Percentiles rank a stretch among this genome's conserved stretches.
Conservation (phyloP, 2,797 vertebrate species). For the Acrossocheilus wenchowensis region DNA sequence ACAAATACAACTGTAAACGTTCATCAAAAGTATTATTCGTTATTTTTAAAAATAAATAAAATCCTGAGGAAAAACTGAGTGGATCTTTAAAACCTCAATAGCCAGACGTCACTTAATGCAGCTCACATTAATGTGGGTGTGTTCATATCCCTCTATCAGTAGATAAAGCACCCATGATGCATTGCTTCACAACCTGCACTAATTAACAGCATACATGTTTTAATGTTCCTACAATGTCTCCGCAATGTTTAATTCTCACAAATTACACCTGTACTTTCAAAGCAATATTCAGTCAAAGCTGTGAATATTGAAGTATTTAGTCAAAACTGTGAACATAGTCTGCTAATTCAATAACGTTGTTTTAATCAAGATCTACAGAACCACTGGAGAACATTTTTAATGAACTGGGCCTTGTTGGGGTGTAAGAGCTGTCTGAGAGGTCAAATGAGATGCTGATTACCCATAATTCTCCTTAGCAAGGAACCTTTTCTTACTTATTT, state of each 20-base stretch:
- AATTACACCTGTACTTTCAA: slow-evolving; percentile 4
- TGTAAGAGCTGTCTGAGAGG: neutral
- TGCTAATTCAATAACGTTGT: slow-evolving; percentile 43
- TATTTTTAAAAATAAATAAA: neutral
- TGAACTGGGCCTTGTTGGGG: neutral
- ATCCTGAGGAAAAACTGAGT: neutral
- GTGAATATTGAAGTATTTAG: slow-evolving; percentile 33
- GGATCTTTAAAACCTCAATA: neutral
- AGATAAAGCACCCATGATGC: neutral
- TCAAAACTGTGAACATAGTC: slow-evolving; percentile 14
- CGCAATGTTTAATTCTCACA: neutral
- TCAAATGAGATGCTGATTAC: slow-evolving; percentile 1
- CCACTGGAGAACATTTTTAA: neutral
- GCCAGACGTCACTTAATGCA: neutral
- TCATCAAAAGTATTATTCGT: neutral
- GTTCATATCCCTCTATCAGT: neutral
- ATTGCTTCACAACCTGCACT: neutral
- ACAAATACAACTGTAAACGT: neutral
- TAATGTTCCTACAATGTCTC: neutral
- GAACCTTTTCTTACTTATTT: neutral
- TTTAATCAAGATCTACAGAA: slow-evolving; percentile 42
- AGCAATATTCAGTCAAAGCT: neutral
- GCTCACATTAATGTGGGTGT: neutral
- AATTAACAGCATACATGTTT: neutral
- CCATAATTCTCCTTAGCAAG: neutral